Conservation (phyloP, 1,140 invertebrate genomes). For the Brachionus rubens region DNA sequence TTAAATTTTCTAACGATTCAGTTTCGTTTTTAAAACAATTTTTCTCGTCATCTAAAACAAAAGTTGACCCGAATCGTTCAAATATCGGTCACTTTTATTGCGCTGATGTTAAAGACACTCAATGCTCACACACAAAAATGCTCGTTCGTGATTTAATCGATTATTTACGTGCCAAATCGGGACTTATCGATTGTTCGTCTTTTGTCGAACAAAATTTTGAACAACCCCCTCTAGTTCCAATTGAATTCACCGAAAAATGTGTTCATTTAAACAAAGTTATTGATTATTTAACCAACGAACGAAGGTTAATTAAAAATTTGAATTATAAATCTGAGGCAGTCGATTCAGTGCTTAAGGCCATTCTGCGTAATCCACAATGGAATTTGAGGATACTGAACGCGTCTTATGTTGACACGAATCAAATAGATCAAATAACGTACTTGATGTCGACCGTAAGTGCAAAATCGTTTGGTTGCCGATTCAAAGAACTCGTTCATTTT, state of each 20-base stretch:
- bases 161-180: constrained; percentile 13
- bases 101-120: constrained; percentile 31
- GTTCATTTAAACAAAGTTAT: constrained; percentile 33
- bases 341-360: constrained; percentile 3
- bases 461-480: constrained; percentile 2
- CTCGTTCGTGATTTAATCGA: constrained; percentile 33
- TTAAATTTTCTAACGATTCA: constrained; percentile 7
- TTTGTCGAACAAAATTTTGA: background rate
- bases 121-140: constrained; percentile 19
- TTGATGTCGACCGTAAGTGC: constrained; percentile 21
- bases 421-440: constrained; percentile 7
- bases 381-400: constrained; percentile 5
- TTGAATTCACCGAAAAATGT: constrained; percentile 38
- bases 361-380: constrained; percentile 31
- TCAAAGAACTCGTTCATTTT: constrained; percentile 35
- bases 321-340: background rate
- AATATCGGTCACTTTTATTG: background rate
- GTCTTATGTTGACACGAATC: constrained; percentile 18
- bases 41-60: background rate
- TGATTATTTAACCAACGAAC: background rate
- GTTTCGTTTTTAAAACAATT: background rate
- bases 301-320: background rate
- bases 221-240: background rate
- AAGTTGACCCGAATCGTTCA: background rate
- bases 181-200: constrained; percentile 29